A percentile compares a stretch with the other conserved stretches of the same genome.
These are phyloP conservation scores for Chrysemys picta DNA, from an alignment of 2,113 vertebrate species.

Conservation along the genomic window DNA sequence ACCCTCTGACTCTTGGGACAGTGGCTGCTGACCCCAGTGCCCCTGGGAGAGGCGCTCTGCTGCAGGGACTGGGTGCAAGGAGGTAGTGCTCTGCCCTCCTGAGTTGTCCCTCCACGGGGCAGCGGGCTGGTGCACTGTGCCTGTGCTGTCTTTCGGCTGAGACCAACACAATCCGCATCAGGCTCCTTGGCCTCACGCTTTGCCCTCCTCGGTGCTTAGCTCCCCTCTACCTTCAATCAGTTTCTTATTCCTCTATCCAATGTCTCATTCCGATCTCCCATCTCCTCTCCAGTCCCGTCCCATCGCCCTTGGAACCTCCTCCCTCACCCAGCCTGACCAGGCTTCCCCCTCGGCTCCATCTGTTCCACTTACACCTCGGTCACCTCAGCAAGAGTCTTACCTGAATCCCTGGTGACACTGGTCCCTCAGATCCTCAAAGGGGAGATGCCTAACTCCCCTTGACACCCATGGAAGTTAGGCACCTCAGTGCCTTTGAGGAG, in stretches of 20 bases:
- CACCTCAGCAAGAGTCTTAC: neutral
- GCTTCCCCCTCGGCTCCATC: neutral
- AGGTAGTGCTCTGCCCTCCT: neutral
- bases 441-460: neutral
- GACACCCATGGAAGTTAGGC: neutral
- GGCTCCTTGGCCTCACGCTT: neutral
- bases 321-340: neutral
- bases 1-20: neutral
- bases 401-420: neutral
- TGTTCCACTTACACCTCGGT: neutral
- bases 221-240: neutral
- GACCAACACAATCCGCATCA: neutral
- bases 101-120: neutral
- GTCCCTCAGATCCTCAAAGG: neutral
- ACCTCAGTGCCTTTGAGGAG: neutral
- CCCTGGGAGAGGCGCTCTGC: too few species aligned
- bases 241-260: neutral
- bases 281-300: neutral
- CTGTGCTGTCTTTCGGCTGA: neutral
- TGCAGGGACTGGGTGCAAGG: neutral
- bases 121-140: neutral
- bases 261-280: neutral
- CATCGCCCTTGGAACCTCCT: neutral
- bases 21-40: neutral
- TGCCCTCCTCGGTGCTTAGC: neutral